These are phyloP conservation scores for Cygnus buccinator DNA, from an alignment of 2,113 vertebrate species.

Conservation along the genomic window DNA sequence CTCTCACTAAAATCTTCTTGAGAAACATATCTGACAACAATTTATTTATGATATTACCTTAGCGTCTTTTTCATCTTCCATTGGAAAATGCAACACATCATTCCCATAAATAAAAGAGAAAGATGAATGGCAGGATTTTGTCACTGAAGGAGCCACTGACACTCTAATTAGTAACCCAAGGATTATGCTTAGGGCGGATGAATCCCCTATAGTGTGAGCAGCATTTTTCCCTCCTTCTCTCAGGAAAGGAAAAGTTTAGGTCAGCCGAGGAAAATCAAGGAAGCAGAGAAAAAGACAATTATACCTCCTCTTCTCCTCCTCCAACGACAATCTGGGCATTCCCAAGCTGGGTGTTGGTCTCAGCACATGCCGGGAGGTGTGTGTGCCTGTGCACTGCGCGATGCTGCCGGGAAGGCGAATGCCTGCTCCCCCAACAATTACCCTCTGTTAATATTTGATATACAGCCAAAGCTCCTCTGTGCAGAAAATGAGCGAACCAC, in stretches of 20 bases:
- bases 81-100: not conserved
- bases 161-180: constrained; percentile 19
- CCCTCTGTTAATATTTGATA: constrained; percentile 75
- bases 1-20: not conserved
- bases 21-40: not conserved
- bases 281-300: not conserved
- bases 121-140: not conserved
- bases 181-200: constrained; percentile 43
- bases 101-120: not conserved
- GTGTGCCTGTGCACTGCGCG: not conserved
- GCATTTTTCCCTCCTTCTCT: not conserved
- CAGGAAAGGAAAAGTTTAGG: constrained; percentile 46
- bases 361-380: not conserved
- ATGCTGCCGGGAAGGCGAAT: fast-evolving
- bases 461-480: constrained; percentile 67
- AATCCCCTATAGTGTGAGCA: constrained; percentile 14
- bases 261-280: constrained; percentile 27
- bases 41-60: not conserved
- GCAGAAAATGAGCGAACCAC: constrained; percentile 45
- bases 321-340: not conserved
- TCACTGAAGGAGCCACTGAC: not conserved
- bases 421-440: constrained; percentile 25
- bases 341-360: constrained; percentile 45
- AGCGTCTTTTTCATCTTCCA: not conserved
- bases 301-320: constrained; percentile 19